phyloP scores from a whole-genome alignment of 1,140 invertebrate species.

The Anadara kagoshimensis region DNA sequence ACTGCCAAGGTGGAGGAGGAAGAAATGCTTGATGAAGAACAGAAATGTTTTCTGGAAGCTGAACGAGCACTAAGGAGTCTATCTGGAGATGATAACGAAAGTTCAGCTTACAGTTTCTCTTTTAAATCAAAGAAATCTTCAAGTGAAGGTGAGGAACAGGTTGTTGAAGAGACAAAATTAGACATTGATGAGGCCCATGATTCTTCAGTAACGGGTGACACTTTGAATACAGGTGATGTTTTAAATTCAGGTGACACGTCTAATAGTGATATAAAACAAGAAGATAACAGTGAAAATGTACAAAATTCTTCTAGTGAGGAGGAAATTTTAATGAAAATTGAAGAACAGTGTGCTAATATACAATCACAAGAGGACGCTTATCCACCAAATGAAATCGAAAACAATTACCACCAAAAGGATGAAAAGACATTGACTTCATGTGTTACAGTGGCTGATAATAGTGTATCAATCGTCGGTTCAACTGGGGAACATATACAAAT shows the following conservation, averaged over 20 bases:
- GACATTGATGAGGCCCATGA: constrained; percentile 11
- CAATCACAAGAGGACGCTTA: constrained; percentile 60
- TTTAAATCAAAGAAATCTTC: not conserved
- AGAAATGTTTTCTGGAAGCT: constrained; percentile 87
- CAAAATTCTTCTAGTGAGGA: constrained; percentile 60
- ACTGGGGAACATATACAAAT: no score
- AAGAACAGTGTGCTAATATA: constrained; percentile 76
- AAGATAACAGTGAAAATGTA: constrained; percentile 53
- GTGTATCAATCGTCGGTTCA: no score
- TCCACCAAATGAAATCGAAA: no score
- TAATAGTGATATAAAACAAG: constrained; percentile 8
- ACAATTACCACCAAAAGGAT: not conserved
- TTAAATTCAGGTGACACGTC: not conserved
- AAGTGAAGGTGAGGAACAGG: constrained; percentile 25
- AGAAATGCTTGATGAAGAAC: constrained; percentile 78
- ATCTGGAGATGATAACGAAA: constrained; percentile 76
- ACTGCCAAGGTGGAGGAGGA: constrained; percentile 35
- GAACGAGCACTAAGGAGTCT: constrained; percentile 88
- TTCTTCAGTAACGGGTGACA: not conserved
- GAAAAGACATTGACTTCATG: no score
- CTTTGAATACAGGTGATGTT: not conserved
- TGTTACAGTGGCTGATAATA: no score
- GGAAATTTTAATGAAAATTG: constrained; percentile 76
- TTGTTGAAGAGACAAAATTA: constrained; percentile 19
- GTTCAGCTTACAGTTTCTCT: not conserved